Percentiles rank a stretch among this genome's conserved stretches.
These are phyloP conservation scores for Leptopilina boulardi DNA, from an alignment of 1,140 invertebrate genomes.

Conservation along the genomic window DNA sequence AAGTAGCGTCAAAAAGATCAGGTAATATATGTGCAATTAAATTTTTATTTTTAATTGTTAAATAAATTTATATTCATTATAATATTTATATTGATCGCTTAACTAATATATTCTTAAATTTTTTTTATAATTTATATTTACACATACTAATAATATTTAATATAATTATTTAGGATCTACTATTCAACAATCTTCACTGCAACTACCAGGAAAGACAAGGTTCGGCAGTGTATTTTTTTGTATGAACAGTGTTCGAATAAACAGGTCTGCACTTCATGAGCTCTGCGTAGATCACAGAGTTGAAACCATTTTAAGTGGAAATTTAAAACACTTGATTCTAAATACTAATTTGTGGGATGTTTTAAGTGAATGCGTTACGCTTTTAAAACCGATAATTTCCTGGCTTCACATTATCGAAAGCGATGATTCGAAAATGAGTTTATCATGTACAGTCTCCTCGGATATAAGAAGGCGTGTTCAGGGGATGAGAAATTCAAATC, in stretches of 20 bases:
- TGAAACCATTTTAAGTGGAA: background rate
- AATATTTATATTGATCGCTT: no score
- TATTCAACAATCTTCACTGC: background rate
- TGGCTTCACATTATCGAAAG: constrained; percentile 1
- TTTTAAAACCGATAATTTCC: background rate
- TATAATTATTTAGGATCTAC: no score
- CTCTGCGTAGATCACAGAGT: background rate
- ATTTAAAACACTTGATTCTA: background rate
- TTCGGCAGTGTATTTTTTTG: background rate
- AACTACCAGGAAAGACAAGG: background rate
- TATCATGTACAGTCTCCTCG: background rate
- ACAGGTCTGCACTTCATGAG: background rate
- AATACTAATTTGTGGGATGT: background rate
- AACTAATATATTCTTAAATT: no score
- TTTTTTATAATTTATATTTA: no score
- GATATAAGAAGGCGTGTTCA: background rate
- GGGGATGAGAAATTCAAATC: background rate
- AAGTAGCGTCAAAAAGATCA: background rate
- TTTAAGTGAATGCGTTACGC: background rate
- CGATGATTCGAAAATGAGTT: background rate
- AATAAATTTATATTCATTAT: no score
- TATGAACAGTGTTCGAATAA: background rate
- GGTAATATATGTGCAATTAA: background rate
- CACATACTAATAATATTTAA: no score
- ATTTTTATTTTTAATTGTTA: background rate